Base-by-base conservation (phyloP, 2,888 invertebrate genomes). In the Cecidostiba fungosa region DNA sequence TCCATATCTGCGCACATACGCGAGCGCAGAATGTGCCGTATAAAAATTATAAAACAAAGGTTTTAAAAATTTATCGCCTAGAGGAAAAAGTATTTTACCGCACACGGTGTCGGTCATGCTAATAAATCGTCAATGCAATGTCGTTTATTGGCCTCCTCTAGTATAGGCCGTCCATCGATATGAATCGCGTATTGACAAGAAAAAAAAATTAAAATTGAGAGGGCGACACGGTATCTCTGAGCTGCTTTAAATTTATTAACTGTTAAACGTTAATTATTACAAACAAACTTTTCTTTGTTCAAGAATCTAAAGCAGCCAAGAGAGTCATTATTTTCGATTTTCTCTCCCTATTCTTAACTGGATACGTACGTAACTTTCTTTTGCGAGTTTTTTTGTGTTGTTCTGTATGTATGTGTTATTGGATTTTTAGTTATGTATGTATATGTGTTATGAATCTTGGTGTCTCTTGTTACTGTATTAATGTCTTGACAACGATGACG, bases 401-500 rank as follows among this genome's bases (percentile, higher is more conserved):
- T 70, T 84, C 79, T 85, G 73, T 62, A 78, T 84, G 85, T 79
- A 5, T 73, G 6, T 87, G 86, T 84, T 74, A 62, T 54, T 85
- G 23, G 19, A n/a, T 76, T 82, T 76, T 76, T 12, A 26, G 39
- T 43, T 14, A 62, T 85, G 77, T 66, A 78, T 82, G 32, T 85
- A 50, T 78, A 50, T 78, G 32, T 77, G 43, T 85, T 54, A 77
- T 80, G 66, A 81, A 76, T 66, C 70, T 83, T 86, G 70, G 72
- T 84, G 82, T 88, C 87, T 88, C 82, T 81, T 88, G 87, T 88
- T 88, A 88, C 84, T 88, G 88, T 81, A 87, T 86, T 87, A 88
- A 91, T 91, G 91, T 89, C 89, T 91, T 91, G 90, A 92, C 91
- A 91, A 91, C 90, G 89, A 92, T 90, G 90, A 90, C 89, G 89